These are phyloP conservation scores for Rhagonycha fulva DNA, from an alignment of 2,888 invertebrate genomes.

Conservation along the genomic window DNA sequence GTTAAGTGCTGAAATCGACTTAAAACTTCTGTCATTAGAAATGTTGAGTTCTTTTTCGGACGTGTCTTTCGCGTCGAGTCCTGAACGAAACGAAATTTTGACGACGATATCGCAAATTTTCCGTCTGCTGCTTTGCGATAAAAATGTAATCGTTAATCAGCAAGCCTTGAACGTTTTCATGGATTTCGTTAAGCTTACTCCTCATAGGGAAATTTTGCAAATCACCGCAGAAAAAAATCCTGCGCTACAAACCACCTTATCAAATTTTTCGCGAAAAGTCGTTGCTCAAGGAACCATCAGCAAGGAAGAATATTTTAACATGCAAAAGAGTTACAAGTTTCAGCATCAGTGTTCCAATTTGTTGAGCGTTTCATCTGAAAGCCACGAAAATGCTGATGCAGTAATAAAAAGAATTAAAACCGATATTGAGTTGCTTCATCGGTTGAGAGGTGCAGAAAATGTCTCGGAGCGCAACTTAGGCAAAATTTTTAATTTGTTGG, in stretches of 20 bases:
- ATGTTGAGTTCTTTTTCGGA: slow-evolving; percentile 5
- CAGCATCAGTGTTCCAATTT: slow-evolving; percentile 20
- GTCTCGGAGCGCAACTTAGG: not conserved
- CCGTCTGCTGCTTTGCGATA: slow-evolving; percentile 16
- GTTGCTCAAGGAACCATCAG: not conserved
- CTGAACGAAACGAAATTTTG: slow-evolving; percentile 13
- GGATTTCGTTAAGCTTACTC: slow-evolving; percentile 11
- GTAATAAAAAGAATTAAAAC: slow-evolving; percentile 8
- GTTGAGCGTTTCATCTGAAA: slow-evolving; percentile 9
- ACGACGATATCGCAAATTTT: slow-evolving; percentile 23
- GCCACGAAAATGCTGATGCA: slow-evolving; percentile 4
- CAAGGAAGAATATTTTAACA: slow-evolving; percentile 1
- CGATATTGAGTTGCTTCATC: slow-evolving; percentile 4
- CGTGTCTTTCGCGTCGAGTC: not conserved
- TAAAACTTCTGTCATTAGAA: slow-evolving; percentile 1
- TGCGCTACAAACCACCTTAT: slow-evolving; percentile 4
- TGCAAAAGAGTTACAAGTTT: slow-evolving; percentile 9
- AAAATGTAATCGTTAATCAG: slow-evolving; percentile 27
- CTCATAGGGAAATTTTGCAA: slow-evolving; percentile 14
- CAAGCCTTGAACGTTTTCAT: slow-evolving; percentile 22
- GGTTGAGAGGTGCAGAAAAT: not conserved
- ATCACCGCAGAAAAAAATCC: slow-evolving; percentile 9
- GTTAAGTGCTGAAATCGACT: slow-evolving; percentile 6
- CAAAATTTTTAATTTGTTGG: not conserved
- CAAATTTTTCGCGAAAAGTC: slow-evolving; percentile 9